Conservation (phyloP, 1,140 invertebrate species). For the Drosophila varians region DNA sequence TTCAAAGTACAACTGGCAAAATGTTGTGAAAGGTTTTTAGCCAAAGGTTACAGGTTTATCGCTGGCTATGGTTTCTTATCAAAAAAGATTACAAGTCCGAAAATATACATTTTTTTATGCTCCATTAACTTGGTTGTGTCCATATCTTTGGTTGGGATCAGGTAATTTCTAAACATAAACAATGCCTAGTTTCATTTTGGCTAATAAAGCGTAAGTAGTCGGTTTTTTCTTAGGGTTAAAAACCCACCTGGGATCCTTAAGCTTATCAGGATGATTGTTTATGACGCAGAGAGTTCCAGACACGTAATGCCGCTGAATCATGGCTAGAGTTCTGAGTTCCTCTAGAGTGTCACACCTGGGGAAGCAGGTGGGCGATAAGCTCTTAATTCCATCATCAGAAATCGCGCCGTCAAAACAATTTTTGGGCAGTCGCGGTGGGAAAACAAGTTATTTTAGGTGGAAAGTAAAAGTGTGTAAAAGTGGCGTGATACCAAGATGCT, state of each 20-base stretch:
- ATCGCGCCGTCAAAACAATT: constrained; percentile 34
- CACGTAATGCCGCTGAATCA: constrained; percentile 21
- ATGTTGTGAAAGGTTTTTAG: constrained; percentile 36
- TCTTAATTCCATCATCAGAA: constrained; percentile 6
- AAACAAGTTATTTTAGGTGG: constrained; percentile 41
- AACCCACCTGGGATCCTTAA: background rate
- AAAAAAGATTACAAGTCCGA: too few relatives aligned
- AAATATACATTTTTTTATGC: too few relatives aligned
- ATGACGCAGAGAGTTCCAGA: constrained; percentile 1
- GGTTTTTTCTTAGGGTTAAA: background rate
- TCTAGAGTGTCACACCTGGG: constrained; percentile 28
- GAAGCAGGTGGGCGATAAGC: constrained; percentile 35
- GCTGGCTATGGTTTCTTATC: background rate
- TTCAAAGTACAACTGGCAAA: constrained; percentile 18
- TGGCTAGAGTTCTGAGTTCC: too few relatives aligned
- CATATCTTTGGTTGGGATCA: too few relatives aligned
- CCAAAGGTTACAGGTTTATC: constrained; percentile 1
- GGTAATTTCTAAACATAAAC: too few relatives aligned
- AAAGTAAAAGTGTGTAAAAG: constrained; percentile 63
- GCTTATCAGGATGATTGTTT: constrained; percentile 5
- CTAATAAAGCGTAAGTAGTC: too few relatives aligned
- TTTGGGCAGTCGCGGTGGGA: too few relatives aligned
- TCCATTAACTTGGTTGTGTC: background rate
- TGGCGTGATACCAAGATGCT: constrained; percentile 45
- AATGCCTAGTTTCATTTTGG: too few relatives aligned